Percentiles rank a stretch among this genome's conserved stretches.
These are phyloP conservation scores for Micromesistius poutassou DNA, from an alignment of 2,797 vertebrate species.

Conservation along the genomic window DNA sequence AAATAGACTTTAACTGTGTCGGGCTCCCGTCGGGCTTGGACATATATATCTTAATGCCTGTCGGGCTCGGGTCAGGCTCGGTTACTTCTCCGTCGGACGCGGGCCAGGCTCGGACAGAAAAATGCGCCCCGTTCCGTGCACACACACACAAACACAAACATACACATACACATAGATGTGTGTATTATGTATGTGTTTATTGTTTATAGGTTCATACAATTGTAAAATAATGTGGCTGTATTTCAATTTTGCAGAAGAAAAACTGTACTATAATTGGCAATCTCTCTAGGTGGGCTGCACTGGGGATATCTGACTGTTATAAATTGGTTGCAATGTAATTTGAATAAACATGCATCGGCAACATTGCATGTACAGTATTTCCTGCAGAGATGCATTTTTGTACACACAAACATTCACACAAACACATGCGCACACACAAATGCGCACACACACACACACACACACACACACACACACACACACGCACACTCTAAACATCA, in stretches of 20 bases:
- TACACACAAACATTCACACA: not conserved
- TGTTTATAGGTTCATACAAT: conserved; percentile 33
- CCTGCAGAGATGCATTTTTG: not conserved
- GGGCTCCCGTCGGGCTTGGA: no score
- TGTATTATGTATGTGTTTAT: conserved; percentile 32
- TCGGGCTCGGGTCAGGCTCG: no score
- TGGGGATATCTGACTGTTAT: conserved; percentile 16
- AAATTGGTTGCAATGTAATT: conserved; percentile 38
- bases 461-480: not conserved
- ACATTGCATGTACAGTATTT: not conserved
- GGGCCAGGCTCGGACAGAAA: no score
- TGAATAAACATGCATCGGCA: conserved; percentile 28
- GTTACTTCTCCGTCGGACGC: no score
- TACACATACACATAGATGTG: conserved; percentile 13
- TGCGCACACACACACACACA: not conserved
- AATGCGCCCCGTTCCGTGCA: no score
- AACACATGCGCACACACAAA: not conserved
- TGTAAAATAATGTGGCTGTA: conserved; percentile 34
- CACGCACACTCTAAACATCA: not conserved
- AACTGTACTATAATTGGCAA: conserved; percentile 35
- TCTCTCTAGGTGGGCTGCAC: conserved; percentile 10
- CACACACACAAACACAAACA: conserved; percentile 3
- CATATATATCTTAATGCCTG: no score
- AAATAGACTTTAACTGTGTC: no score
- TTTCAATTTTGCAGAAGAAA: conserved; percentile 33